Conservation (phyloP, 92 coral and sea anemone genomes). For the Montipora capitata region DNA sequence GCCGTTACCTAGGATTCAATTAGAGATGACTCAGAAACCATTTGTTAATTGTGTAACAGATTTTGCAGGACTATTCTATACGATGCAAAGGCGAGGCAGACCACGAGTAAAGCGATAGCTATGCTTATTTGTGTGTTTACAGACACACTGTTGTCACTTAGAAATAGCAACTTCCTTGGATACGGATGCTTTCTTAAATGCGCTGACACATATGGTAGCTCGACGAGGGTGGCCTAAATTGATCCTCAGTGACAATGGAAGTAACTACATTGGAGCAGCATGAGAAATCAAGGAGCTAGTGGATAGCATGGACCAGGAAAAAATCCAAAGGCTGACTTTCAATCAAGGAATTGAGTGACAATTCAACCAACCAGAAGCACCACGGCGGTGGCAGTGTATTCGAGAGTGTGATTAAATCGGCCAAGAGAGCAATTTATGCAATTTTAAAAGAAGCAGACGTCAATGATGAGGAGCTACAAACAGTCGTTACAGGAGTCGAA, state of each 20-base stretch:
- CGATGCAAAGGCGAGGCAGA: slow-evolving; percentile 41
- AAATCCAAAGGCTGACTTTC: slow-evolving; percentile 47
- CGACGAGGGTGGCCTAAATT: slow-evolving; percentile 67
- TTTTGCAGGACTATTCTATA: slow-evolving; percentile 59
- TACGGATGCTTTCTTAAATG: slow-evolving; percentile 65
- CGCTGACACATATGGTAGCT: slow-evolving; percentile 32
- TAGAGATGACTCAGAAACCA: no score
- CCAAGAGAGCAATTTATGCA: slow-evolving; percentile 43
- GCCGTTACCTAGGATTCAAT: no score
- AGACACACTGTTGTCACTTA: slow-evolving; percentile 72
- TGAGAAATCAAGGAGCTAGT: slow-evolving; percentile 59
- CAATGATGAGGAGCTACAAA: slow-evolving; percentile 10
- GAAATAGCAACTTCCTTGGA: slow-evolving; percentile 74
- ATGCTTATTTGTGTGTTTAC: slow-evolving; percentile 74
- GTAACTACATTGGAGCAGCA: slow-evolving; percentile 63
- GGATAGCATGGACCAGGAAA: slow-evolving; percentile 42
- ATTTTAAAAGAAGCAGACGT: slow-evolving; percentile 39
- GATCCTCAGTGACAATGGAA: slow-evolving; percentile 82
- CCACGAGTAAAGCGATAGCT: slow-evolving; percentile 30
- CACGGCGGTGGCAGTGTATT: neutral
- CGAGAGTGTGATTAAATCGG: no score
- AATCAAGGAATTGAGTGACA: slow-evolving; percentile 68
- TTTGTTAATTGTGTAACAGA: slow-evolving; percentile 60
- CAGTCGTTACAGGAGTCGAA: slow-evolving; percentile 35
- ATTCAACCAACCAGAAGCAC: slow-evolving; percentile 70